Evolutionary conservation across 2,888 invertebrate species (phyloP).

Genomic region (Candidula unifasciata): DNA sequence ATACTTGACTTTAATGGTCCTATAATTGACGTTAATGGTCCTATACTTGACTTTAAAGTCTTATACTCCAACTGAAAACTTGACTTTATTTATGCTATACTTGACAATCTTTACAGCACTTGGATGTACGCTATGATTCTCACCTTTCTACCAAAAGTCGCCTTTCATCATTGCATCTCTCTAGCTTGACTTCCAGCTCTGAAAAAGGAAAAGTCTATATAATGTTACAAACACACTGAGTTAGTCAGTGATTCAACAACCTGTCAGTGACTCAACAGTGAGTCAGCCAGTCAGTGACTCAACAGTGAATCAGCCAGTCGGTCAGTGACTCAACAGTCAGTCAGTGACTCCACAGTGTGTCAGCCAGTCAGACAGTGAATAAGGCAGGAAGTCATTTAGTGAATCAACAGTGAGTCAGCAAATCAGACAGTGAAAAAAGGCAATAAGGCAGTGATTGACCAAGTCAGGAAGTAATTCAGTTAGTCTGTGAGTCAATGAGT

Average conservation of each 20-base stretch:
- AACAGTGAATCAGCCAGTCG: not conserved
- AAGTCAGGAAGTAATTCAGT: slow-evolving; percentile 16
- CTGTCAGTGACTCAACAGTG: not conserved
- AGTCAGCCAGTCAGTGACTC: not conserved
- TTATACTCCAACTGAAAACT: no score
- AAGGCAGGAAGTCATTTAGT: not conserved
- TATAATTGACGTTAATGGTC: no score
- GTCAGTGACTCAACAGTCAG: not conserved
- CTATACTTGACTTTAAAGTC: no score
- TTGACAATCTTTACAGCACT: no score
- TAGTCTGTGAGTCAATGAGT: not conserved
- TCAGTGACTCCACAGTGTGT: not conserved
- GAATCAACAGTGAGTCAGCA: not conserved
- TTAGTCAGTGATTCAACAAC: not conserved
- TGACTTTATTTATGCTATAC: no score
- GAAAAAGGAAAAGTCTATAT: slow-evolving; percentile 53
- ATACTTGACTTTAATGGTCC: no score
- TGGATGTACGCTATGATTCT: not conserved
- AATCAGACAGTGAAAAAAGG: not conserved
- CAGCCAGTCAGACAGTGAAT: not conserved
- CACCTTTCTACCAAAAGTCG: slow-evolving; percentile 79
- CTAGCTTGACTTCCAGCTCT: slow-evolving; percentile 80
- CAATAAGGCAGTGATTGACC: not conserved
- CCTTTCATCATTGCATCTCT: slow-evolving; percentile 80
- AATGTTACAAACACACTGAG: not conserved